Percentiles rank a stretch among this genome's conserved stretches.
phyloP scores from a whole-genome alignment of 2,888 invertebrate species.

The Dicyrtoma fusca region DNA sequence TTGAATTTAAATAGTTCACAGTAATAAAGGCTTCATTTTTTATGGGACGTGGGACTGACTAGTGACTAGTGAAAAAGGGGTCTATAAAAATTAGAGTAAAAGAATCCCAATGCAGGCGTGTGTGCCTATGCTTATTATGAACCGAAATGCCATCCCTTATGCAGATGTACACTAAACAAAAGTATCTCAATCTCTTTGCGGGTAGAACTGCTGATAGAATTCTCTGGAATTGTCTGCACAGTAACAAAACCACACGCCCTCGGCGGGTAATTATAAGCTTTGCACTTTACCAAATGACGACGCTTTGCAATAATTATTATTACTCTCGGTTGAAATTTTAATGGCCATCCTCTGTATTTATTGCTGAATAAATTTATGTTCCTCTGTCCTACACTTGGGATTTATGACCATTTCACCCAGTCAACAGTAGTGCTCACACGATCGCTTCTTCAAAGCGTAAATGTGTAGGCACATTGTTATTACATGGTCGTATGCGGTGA shows the following conservation, averaged over 20 bases:
- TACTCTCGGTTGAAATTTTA: constrained; percentile 43
- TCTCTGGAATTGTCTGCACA: not conserved
- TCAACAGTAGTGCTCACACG: no score
- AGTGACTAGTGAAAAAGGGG: no score
- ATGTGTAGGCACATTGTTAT: not conserved
- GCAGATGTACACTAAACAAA: no score
- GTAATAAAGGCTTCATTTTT: no score
- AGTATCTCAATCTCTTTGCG: no score
- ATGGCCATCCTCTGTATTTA: constrained; percentile 42
- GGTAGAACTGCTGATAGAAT: no score
- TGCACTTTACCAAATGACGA: constrained; percentile 3
- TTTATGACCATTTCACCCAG: constrained; percentile 32
- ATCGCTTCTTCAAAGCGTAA: constrained; percentile 9
- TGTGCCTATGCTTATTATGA: no score
- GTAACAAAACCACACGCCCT: not conserved
- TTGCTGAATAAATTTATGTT: constrained; percentile 38
- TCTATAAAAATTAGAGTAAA: no score
- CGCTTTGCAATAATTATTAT: constrained; percentile 42
- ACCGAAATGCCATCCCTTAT: no score
- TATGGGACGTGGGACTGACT: no score
- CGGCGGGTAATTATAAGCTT: constrained; percentile 40
- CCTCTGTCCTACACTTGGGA: constrained; percentile 34
- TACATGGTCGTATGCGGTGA: not conserved
- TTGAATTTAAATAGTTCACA: no score
- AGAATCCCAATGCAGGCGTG: no score